Evolutionary conservation across 2,113 vertebrate species (phyloP), one percentile per base, ranked within the genome.

Genomic region (Thamnophis sirtalis): DNA sequence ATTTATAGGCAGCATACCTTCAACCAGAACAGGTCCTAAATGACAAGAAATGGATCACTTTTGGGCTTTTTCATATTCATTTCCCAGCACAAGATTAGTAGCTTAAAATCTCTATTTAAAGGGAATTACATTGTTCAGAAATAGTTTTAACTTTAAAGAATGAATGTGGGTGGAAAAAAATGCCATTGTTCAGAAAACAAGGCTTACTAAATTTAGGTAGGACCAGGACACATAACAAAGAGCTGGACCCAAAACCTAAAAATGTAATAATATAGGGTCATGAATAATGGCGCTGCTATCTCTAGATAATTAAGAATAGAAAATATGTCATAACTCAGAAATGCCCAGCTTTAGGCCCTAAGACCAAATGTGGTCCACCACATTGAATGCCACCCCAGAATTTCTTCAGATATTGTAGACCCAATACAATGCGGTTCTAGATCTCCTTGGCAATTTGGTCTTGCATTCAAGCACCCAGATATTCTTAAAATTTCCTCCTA

Each of bases 21-120:
- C n/a, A 89, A 92, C 22, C 85, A 90, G 28, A 22, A 49, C 63
- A 0, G 43, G 10, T 55, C 54, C 10, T 43, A 17, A 24, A 38
- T 7, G 22, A 89, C 48, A 92, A 91, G 49, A 43, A 26, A 33
- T 89, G 7, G 38, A 85, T 89, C 43, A 17, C 24, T 68, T 87
- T 38, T 58, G 4, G 28, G 33, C 43, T 55, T 92, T 88, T 56
- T 24, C 54, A 84, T 28, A 89, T 84, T 84, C 4, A 26, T 24
- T 89, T 89, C 80, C 88, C 60, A 86, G 55, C 38, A 58, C 26
- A 17, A n/a, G n/a, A 89, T 89, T 86, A 53, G 55, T 51, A 26
- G 22, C 63, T 92, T 85, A 53, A 89, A 88, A 86, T 89, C 24
- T 86, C 91, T 92, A 89, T 86, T 92, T 92, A 86, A 89, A 92